phyloP scores from a whole-genome alignment of 1,140 invertebrate genomes.

The Tribolium castaneum region DNA sequence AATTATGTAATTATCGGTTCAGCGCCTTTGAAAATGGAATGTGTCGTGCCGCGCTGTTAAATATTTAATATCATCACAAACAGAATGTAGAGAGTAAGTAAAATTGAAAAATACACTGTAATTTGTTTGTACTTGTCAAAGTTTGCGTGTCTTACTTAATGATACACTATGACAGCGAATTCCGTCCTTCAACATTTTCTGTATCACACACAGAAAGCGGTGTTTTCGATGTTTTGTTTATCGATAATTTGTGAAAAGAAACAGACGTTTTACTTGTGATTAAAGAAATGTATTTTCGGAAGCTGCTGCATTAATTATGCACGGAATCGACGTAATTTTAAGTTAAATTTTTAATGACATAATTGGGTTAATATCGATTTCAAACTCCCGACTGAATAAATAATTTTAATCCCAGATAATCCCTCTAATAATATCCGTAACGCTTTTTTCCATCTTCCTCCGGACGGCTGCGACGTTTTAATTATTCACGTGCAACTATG shows the following conservation, averaged over 20 bases:
- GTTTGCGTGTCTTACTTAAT: conserved; percentile 35
- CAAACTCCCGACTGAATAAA: conserved; percentile 30
- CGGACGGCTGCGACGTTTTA: conserved; percentile 6
- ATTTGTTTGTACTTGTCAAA: conserved; percentile 34
- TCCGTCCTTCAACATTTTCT: conserved; percentile 10
- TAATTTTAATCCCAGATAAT: conserved; percentile 31
- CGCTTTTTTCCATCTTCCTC: conserved; percentile 21
- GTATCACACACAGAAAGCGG: background rate
- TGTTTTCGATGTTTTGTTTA: conserved; percentile 11
- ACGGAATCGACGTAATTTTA: conserved; percentile 21
- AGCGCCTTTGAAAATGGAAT: conserved; percentile 7
- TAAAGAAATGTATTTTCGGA: conserved; percentile 24
- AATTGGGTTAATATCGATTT: conserved; percentile 33
- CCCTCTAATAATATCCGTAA: conserved; percentile 34
- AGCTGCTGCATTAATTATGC: conserved; percentile 24
- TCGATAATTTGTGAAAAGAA: background rate
- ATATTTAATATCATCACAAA: conserved; percentile 30
- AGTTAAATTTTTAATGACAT: conserved; percentile 27
- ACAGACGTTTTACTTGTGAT: background rate
- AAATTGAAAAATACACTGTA: conserved; percentile 35
- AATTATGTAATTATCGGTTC: conserved; percentile 21
- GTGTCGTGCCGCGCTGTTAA: conserved; percentile 24
- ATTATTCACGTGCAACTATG: conserved; percentile 25
- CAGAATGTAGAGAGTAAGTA: conserved; percentile 32
- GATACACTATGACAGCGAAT: conserved; percentile 33